phyloP scores from a whole-genome alignment of 2,797 vertebrate species.

The Arnoldichthys spilopterus region DNA sequence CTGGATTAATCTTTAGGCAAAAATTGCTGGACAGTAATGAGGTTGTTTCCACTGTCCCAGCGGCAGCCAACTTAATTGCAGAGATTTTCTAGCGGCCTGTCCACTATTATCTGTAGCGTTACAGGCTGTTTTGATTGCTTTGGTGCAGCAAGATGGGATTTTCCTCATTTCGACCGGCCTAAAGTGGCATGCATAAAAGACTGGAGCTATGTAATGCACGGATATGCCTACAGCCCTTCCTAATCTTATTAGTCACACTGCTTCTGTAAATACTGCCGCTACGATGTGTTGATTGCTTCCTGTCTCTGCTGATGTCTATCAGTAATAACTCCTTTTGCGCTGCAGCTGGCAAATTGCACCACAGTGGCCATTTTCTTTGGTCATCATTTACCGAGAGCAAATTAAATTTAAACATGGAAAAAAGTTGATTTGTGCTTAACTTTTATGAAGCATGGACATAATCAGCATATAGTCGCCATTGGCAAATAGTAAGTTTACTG shows the following conservation, averaged over 20 bases:
- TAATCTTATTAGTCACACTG: constrained; percentile 45
- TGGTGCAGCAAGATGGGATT: not conserved
- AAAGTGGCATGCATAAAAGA: constrained; percentile 29
- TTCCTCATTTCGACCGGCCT: constrained; percentile 15
- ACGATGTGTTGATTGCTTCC: constrained; percentile 32
- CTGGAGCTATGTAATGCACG: constrained; percentile 22
- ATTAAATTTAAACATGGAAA: not conserved
- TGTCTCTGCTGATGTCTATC: constrained; percentile 22
- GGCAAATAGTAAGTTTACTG: too few relatives aligned
- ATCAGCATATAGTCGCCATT: not conserved
- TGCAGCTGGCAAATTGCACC: not conserved
- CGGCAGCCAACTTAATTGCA: constrained; percentile 26
- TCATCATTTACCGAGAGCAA: not conserved
- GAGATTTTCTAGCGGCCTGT: constrained; percentile 11
- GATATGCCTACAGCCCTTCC: constrained; percentile 41
- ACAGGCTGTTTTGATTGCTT: constrained; percentile 29
- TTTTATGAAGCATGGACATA: not conserved
- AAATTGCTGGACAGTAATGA: constrained; percentile 9
- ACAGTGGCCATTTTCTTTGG: not conserved
- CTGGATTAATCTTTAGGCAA: constrained; percentile 28
- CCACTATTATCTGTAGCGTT: constrained; percentile 26
- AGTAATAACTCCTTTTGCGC: constrained; percentile 2
- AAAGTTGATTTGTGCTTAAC: not conserved
- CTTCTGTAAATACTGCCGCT: constrained; percentile 24
- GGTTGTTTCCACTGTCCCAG: constrained; percentile 34